Evolutionary conservation across 2,888 invertebrate genomes (phyloP), one percentile per base, ranked within the genome.

Genomic region (Micropterix aruncella): DNA sequence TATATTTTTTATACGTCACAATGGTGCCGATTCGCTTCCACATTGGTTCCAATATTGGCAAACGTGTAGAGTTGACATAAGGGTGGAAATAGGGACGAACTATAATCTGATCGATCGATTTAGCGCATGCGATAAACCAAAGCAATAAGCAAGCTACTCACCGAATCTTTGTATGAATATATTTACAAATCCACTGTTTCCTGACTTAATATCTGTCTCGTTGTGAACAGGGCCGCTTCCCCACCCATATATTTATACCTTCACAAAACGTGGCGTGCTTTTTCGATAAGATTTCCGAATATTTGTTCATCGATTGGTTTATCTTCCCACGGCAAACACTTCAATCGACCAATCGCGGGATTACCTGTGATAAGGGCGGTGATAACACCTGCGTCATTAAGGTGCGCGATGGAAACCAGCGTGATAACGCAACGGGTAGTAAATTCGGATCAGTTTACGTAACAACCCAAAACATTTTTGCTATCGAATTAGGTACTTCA

Each of bases 291-390:
- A 66, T 67, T 65, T 55, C 57, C 55, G 14, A 14, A 3, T 44
- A 44, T 44, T 39, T 38, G 44, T 62, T 58, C 62, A 68, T 67
- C 64, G 66, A 70, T 70, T 70, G 70, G 69, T 64, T 51, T 66
- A 67, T 66, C 67, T 57, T 56, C 51, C 4, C 16, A 56, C 58
- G 61, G 63, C 65, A 69, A 69, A 68, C 70, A 70, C 69, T 69
- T 57, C 58, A 67, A 55, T 59, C 62, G 59, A 56, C 70, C 70
- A 69, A 70, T 69, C 60, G 59, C 61, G 57, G 57, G 56, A 55
- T 57, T 53, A 60, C 59, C 56, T 54, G 45, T 52, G 69, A 68
- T 68, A 67, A 66, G 61, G 52, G 51, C 49, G 45, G 18, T 18
- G n/a, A 14, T 19, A 42, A 43, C 40, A 36, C 17, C 38, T 19